A percentile compares a stretch with the other conserved stretches of the same genome.
These are phyloP conservation scores for Chlamydotis undulata DNA, from an alignment of 2,113 vertebrate species.

Conservation along the genomic window DNA sequence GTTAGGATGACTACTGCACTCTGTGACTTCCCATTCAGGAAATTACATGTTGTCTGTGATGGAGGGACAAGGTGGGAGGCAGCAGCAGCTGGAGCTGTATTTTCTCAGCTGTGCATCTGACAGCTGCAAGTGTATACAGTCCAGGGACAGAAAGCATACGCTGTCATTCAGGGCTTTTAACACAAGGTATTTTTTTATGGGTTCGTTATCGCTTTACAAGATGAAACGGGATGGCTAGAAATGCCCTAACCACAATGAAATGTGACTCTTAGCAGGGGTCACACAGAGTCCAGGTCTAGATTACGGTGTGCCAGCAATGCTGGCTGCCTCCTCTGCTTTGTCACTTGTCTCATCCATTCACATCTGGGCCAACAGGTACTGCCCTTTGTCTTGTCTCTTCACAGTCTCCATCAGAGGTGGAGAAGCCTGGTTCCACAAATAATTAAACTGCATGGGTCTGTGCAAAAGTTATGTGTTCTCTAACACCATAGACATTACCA, in stretches of 20 bases:
- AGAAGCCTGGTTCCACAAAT: not conserved
- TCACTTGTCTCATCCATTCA: not conserved
- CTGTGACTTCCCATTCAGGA: conserved; percentile 34
- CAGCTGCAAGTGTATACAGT: conserved; percentile 26
- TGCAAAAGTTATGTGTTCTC: not conserved
- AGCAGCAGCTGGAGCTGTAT: conserved; percentile 40
- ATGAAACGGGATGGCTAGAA: not conserved
- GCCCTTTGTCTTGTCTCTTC: not conserved
- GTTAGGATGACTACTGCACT: conserved; percentile 6
- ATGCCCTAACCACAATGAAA: not conserved
- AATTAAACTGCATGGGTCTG: rapidly evolving
- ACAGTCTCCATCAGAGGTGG: not conserved
- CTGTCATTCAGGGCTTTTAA: conserved; percentile 24
- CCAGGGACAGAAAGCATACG: not conserved
- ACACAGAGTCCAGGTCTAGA: not conserved
- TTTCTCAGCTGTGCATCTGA: conserved; percentile 56
- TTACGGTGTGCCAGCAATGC: not conserved
- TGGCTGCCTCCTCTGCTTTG: not conserved
- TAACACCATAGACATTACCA: not conserved
- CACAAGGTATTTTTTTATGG: not conserved
- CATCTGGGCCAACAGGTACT: not conserved
- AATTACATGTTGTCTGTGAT: conserved; percentile 59
- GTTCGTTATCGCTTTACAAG: conserved; percentile 11
- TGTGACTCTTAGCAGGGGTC: not conserved
- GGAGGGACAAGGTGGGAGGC: conserved; percentile 37